A percentile compares a stretch with the other conserved stretches of the same genome.
These are phyloP conservation scores for Drosophila multiciliata DNA, from an alignment of 2,888 invertebrate genomes.

Conservation along the genomic window DNA sequence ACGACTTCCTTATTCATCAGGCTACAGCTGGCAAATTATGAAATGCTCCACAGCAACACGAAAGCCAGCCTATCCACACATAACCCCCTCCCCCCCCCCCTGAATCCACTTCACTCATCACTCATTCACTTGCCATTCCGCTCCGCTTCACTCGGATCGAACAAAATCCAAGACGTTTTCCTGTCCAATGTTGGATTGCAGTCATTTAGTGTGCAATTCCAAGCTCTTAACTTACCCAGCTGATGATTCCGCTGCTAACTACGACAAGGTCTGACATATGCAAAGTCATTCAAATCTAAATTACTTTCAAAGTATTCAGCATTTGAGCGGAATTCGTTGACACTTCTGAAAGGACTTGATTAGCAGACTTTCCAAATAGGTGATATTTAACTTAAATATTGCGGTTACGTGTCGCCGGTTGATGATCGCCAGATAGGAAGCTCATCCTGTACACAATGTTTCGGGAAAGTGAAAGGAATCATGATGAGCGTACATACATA, in stretches of 20 bases:
- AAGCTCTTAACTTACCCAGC: slow-evolving; percentile 13
- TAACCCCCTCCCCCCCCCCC: slow-evolving; percentile 2
- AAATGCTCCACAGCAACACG: slow-evolving; percentile 53
- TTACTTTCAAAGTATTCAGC: slow-evolving; percentile 45
- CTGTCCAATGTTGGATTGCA: slow-evolving; percentile 65
- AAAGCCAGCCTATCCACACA: slow-evolving; percentile 48
- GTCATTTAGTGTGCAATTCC: slow-evolving; percentile 50
- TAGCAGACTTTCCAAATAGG: slow-evolving; percentile 50
- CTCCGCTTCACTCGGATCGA: slow-evolving; percentile 14
- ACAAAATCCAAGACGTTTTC: slow-evolving; percentile 63
- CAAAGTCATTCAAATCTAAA: slow-evolving; percentile 44
- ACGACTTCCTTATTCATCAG: slow-evolving; percentile 61
- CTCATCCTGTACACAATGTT: slow-evolving; percentile 55
- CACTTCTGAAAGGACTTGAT: slow-evolving; percentile 14
- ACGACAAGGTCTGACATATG: slow-evolving; percentile 32
- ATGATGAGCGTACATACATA: slow-evolving; percentile 62
- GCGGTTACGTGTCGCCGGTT: slow-evolving; percentile 16
- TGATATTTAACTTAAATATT: slow-evolving; percentile 5
- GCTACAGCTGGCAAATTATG: slow-evolving; percentile 58
- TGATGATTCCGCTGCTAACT: slow-evolving; percentile 25
- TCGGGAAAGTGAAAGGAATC: slow-evolving; percentile 74
- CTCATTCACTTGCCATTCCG: slow-evolving; percentile 2
- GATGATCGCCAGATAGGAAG: slow-evolving; percentile 36
- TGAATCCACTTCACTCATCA: not conserved
- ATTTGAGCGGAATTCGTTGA: slow-evolving; percentile 6